Evolutionary conservation across 2,113 vertebrate species (phyloP), one percentile per base, ranked within the genome.

Genomic region (Tiliqua scincoides): DNA sequence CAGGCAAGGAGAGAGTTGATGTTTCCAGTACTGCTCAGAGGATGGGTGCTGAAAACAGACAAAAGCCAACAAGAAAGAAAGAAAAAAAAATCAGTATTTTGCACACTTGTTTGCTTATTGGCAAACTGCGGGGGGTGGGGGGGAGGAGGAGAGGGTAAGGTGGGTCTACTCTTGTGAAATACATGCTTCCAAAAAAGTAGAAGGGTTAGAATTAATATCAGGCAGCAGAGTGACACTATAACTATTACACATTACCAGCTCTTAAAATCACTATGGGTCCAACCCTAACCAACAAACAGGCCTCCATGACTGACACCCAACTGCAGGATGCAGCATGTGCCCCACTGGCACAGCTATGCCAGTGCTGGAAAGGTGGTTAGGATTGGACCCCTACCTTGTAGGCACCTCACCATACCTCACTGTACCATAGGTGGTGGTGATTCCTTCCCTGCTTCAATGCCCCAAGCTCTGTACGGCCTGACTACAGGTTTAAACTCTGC

Each of bases 21-120:
- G 59, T 25, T 63, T n/a, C 68, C 57, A 23, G 48, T 15, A 23
- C 4, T 63, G 54, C 40, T 81, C 57, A 52, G 68, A 3, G 59
- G 35, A 18, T 80, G 85, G 35, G 77, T 30, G 6, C 85, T 86
- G 40, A 57, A 81, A 37, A 17, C 67, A 85, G 76, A 85, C 17
- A 85, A 40, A 71, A 79, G 7, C 4, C 14, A 82, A 37, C 2
- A 70, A 35, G 80, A 70, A 30, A 20, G 7, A 25, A n/a, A n/a
- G n/a, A n/a, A n/a, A n/a, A n/a, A n/a, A n/a, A 82, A 23, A 17
- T 2, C 30, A 10, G 21, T 18, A 10, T 43, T 43, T 73, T 48
- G 37, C 17, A 73, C 10, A 11, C 4, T 35, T 21, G 6, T 71
- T 71, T 6, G 10, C 10, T 35, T 71, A 37, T 20, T 35, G 27